Base-by-base conservation (phyloP, 2,888 invertebrate genomes). In the Acanthoscelides obtectus region DNA sequence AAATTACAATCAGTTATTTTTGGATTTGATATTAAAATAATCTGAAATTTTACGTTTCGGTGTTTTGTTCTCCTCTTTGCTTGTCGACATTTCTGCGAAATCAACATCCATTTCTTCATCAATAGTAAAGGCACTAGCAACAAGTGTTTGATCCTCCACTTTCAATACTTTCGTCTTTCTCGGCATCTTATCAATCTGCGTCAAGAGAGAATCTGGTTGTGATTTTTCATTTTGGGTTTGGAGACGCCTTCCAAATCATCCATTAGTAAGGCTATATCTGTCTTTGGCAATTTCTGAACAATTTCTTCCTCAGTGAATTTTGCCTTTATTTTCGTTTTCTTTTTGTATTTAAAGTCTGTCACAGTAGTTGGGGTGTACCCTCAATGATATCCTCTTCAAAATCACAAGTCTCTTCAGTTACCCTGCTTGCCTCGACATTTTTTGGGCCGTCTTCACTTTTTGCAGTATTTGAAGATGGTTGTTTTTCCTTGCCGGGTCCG, bases 221-320 rank as follows among this genome's bases (percentile, higher is more conserved):
- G 67, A 12, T 22, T 66, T 63, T 68, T 75, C 73, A 69, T 72
- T 64, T 20, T 20, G 12, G 70, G 73, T 64, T 75, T 77, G 12
- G 71, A 72, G 68, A 77, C 78, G 1, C 80, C 81, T 73, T 83
- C 83, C 64, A 83, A 78, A 64, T 79, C 73, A 72, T 81, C 79
- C 25, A 82, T 79, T 66, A 81, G 72, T 68, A 75, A 68, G 19
- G 78, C 74, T 64, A 82, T 74, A 67, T 81, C 74, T 20, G 76
- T 78, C 69, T 78, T 76, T 6, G 79, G 78, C 27, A 79, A 65
- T 66, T 76, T 79, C 8, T 74, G 70, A 69, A 64, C 22, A 68
- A 78, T 72, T 25, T 77, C 70, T 27, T 78, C 71, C 20, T 70
- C 19, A 6, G 74, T 22, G 8, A 66, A 67, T 27, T 73, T 75